Conservation (phyloP, 2,797 vertebrate species). For the Nannoperca australis region DNA sequence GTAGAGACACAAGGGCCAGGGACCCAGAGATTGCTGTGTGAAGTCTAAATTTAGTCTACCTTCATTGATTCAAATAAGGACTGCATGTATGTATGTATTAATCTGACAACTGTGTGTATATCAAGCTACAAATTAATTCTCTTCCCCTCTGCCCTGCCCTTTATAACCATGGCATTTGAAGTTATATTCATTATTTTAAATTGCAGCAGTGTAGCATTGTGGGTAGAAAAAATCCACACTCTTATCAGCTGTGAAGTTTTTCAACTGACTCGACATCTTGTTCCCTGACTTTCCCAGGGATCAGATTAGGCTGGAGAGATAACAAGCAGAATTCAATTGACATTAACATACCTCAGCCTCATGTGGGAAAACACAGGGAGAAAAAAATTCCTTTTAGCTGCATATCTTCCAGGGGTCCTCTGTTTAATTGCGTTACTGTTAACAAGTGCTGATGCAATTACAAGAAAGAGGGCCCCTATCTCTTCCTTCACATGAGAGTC, state of each 20-base stretch:
- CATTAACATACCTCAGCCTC: slow-evolving; percentile 64
- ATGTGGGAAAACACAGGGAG: slow-evolving; percentile 35
- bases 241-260: slow-evolving; percentile 57
- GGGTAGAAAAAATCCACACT: slow-evolving; percentile 24
- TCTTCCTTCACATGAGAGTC: slow-evolving; percentile 57
- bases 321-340: slow-evolving; percentile 68
- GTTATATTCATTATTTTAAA: slow-evolving; percentile 23
- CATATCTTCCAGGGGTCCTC: slow-evolving; percentile 46
- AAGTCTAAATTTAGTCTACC: not conserved
- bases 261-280: slow-evolving; percentile 46
- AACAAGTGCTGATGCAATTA: slow-evolving; percentile 81
- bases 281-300: slow-evolving; percentile 67
- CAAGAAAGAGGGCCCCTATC: slow-evolving; percentile 68
- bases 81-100: not conserved
- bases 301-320: slow-evolving; percentile 69
- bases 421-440: slow-evolving; percentile 76
- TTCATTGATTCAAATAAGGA: not conserved
- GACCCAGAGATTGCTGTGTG: no score
- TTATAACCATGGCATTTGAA: slow-evolving; percentile 27
- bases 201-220: slow-evolving; percentile 9
- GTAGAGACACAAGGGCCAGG: no score
- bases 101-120: not conserved
- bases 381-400: slow-evolving; percentile 29
- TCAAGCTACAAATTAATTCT: not conserved
- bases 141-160: not conserved